Conservation (phyloP, 37 sponge, comb jelly and placozoan genomes). For the Chondrilla cf. caribensis region DNA sequence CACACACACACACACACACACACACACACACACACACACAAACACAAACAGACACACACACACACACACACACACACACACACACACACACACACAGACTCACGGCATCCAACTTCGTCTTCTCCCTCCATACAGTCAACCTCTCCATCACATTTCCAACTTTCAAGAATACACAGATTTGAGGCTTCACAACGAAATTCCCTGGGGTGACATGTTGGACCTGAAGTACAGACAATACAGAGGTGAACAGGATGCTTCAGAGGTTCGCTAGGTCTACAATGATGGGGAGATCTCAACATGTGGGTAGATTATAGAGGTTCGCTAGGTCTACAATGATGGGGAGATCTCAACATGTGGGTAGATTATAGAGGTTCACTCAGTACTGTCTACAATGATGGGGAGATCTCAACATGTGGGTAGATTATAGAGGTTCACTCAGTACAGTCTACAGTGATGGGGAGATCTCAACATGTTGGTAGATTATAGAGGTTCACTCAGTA, state of each 20-base stretch:
- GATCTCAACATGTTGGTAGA: too few species aligned
- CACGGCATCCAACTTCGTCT: slow-evolving; percentile 21
- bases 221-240: not conserved
- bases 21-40: not conserved
- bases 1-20: slow-evolving; percentile 41
- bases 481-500: too few species aligned
- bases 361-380: too few species aligned
- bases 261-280: not conserved
- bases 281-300: too few species aligned
- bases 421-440: too few species aligned
- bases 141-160: slow-evolving; percentile 26
- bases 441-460: too few species aligned
- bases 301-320: too few species aligned
- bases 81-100: not conserved
- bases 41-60: slow-evolving; percentile 26
- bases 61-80: slow-evolving; percentile 39
- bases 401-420: too few species aligned
- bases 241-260: too few species aligned
- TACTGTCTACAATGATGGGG: too few species aligned
- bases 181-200: not conserved
- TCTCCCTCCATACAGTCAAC: slow-evolving; percentile 11
- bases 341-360: too few species aligned
- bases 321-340: too few species aligned
- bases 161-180: not conserved
- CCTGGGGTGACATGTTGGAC: not conserved